phyloP scores from a whole-genome alignment of 1,140 invertebrate species.

The Philotrypesis tridentata region DNA sequence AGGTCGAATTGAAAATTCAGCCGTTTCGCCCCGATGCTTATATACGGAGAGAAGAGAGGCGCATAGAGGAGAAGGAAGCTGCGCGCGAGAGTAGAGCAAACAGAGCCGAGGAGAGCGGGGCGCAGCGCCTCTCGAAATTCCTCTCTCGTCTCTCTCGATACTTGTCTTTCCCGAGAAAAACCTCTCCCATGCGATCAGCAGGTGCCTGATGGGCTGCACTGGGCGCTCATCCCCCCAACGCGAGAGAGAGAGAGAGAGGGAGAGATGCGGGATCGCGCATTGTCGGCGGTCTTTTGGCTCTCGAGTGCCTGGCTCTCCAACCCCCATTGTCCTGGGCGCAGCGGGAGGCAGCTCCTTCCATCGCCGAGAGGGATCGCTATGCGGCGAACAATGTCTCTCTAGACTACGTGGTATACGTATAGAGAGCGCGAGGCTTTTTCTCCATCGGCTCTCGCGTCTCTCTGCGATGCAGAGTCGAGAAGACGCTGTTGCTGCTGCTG shows the following conservation, averaged over 20 bases:
- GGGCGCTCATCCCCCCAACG: background rate
- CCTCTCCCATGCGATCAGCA: conserved; percentile 1
- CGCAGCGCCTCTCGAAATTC: background rate
- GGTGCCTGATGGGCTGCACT: conserved; percentile 15
- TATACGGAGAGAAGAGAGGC: too few species aligned
- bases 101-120: too few species aligned
- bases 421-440: background rate
- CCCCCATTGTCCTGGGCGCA: conserved; percentile 9
- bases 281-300: background rate
- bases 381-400: background rate
- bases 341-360: conserved; percentile 19
- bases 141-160: too few species aligned
- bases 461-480: background rate
- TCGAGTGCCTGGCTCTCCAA: conserved; percentile 28
- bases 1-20: background rate
- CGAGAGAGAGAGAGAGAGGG: too few species aligned
- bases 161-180: background rate
- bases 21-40: too few species aligned
- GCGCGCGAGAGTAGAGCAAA: too few species aligned
- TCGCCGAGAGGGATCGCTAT: background rate
- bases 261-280: background rate
- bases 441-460: too few species aligned
- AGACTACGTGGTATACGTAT: background rate
- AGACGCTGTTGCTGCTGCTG: too few species aligned
- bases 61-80: too few species aligned